A percentile compares a stretch with the other conserved stretches of the same genome.
Evolutionary conservation across 2,113 vertebrate genomes (phyloP).

Genomic region (Loxodonta africana): DNA sequence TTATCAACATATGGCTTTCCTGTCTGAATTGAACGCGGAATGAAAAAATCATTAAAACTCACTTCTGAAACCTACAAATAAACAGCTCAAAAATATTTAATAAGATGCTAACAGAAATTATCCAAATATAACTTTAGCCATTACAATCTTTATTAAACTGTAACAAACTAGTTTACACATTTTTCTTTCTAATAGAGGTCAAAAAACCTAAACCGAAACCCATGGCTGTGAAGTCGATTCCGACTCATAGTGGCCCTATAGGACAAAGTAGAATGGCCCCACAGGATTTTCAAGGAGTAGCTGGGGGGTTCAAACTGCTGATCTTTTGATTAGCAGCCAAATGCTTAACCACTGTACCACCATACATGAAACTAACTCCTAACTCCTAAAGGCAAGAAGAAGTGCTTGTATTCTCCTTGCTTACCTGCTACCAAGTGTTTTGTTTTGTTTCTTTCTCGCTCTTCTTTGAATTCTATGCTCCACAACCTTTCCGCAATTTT

Average conservation of each 20-base stretch:
- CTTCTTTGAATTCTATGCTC: background rate
- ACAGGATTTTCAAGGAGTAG: too few relatives aligned
- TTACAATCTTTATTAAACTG: background rate
- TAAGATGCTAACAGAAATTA: background rate
- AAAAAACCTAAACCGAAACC: too few relatives aligned
- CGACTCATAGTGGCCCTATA: too few relatives aligned
- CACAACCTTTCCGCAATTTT: background rate
- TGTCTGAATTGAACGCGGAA: slow-evolving; percentile 40
- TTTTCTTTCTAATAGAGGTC: background rate
- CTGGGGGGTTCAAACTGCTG: too few relatives aligned
- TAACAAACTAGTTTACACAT: background rate
- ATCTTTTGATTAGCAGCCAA: too few relatives aligned
- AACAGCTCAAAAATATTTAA: slow-evolving; percentile 33
- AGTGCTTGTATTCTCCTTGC: background rate
- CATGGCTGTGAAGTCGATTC: too few relatives aligned
- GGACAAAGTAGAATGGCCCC: too few relatives aligned
- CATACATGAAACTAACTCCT: background rate
- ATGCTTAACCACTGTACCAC: too few relatives aligned
- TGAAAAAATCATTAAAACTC: slow-evolving; percentile 67
- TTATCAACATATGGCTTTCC: slow-evolving; percentile 71
- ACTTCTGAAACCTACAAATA: slow-evolving; percentile 64
- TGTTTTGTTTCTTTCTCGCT: background rate
- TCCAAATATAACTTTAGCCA: background rate
- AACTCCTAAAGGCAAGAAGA: background rate
- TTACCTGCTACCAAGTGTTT: background rate